Conservation (phyloP, 1,140 invertebrate species). For the Drosophila serrata region DNA sequence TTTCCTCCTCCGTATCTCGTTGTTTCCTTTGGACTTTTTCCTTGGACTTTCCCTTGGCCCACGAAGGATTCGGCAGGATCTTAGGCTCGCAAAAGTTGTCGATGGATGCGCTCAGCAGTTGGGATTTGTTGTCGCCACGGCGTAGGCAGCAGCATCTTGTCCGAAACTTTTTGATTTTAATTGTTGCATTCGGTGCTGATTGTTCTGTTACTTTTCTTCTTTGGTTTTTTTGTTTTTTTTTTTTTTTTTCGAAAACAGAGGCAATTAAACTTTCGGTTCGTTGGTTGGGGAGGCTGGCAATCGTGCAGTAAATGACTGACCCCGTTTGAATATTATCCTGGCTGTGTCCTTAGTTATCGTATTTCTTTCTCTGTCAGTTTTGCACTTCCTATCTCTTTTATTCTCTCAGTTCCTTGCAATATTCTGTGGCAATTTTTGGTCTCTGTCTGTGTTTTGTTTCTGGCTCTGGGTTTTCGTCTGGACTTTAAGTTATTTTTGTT, state of each 20-base stretch:
- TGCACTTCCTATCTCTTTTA: conserved; percentile 2
- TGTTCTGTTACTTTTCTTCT: background rate
- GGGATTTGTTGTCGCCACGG: conserved; percentile 62
- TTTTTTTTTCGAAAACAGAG: conserved; percentile 28
- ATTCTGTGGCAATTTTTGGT: conserved; percentile 59
- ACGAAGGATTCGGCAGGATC: conserved; percentile 21
- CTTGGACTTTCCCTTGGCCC: conserved; percentile 4
- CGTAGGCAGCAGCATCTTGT: conserved; percentile 75
- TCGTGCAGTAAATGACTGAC: conserved; percentile 79
- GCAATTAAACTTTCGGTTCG: conserved; percentile 78
- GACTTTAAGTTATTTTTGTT: conserved; percentile 41
- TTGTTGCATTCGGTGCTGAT: conserved; percentile 67
- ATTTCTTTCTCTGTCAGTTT: conserved; percentile 25
- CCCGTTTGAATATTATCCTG: conserved; percentile 62
- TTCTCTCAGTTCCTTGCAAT: conserved; percentile 37
- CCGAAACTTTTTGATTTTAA: conserved; percentile 75
- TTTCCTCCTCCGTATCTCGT: conserved; percentile 11
- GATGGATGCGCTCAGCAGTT: conserved; percentile 66
- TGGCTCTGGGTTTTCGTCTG: conserved; percentile 13
- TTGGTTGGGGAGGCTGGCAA: conserved; percentile 62
- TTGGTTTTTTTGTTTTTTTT: background rate
- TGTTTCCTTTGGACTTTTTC: conserved; percentile 6
- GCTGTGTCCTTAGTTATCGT: conserved; percentile 27
- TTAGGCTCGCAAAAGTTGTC: conserved; percentile 53
- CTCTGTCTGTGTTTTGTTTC: conserved; percentile 46